Evolutionary conservation across 2,888 invertebrate genomes (phyloP).

Genomic region (Anorthoa munda): DNA sequence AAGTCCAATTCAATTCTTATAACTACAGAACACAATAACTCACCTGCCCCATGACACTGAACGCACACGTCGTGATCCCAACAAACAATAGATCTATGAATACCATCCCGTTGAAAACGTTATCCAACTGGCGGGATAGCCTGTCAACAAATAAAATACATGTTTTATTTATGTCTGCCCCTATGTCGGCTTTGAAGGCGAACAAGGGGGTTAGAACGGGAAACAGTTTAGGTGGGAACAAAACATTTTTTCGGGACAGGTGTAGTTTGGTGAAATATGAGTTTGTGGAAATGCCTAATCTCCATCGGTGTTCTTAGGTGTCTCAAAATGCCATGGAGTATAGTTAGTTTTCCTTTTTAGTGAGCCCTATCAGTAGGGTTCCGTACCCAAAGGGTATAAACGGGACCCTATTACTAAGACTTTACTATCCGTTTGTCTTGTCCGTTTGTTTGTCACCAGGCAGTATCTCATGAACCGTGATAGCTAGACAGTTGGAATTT

Average conservation of each 20-base stretch:
- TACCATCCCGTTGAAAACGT: slow-evolving; percentile 76
- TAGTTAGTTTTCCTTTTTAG: too few relatives aligned
- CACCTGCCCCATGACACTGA: slow-evolving; percentile 77
- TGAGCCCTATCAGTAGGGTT: too few relatives aligned
- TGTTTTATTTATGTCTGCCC: slow-evolving; percentile 60
- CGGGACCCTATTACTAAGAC: too few relatives aligned
- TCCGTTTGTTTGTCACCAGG: too few relatives aligned
- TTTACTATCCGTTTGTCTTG: too few relatives aligned
- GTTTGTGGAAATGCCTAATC: slow-evolving; percentile 1
- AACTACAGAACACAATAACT: slow-evolving; percentile 48
- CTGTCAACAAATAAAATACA: slow-evolving; percentile 70
- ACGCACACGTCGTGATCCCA: slow-evolving; percentile 77
- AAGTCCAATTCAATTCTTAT: background rate
- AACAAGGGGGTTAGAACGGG: slow-evolving; percentile 37
- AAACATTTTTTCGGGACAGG: slow-evolving; percentile 23
- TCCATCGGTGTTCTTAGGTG: background rate
- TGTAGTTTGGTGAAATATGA: slow-evolving; percentile 43
- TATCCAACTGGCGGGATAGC: slow-evolving; percentile 72
- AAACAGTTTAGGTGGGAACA: slow-evolving; percentile 42
- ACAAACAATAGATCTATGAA: slow-evolving; percentile 77
- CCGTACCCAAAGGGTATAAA: too few relatives aligned
- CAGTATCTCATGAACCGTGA: too few relatives aligned
- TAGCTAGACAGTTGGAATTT: too few relatives aligned
- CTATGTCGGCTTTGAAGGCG: slow-evolving; percentile 48
- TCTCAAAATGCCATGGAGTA: background rate